Evolutionary conservation across 37 sponge, comb jelly and placozoan species (phyloP).

Genomic region (Ephydatia muelleri): DNA sequence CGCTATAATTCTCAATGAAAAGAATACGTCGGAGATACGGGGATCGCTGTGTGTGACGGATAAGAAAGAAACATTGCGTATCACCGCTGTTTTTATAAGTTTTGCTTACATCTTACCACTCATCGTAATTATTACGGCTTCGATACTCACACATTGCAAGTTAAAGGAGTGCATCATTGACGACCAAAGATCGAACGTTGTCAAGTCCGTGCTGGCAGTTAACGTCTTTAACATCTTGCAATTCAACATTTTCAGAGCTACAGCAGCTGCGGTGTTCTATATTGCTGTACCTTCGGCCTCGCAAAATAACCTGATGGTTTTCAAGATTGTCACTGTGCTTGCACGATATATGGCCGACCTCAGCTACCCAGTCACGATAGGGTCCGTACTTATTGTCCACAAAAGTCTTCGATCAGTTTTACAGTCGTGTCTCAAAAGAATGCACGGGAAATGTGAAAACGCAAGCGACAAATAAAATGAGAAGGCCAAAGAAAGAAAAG

Average conservation of each 20-base stretch:
- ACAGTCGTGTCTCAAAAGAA: too few species aligned
- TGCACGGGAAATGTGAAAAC: too few species aligned
- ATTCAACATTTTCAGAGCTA: not conserved
- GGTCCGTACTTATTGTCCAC: not conserved
- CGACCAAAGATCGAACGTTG: too few species aligned
- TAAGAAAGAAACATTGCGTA: not conserved
- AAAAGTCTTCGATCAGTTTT: not conserved
- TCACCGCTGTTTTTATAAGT: not conserved
- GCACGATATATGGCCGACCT: not conserved
- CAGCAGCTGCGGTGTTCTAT: not conserved
- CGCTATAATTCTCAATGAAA: not conserved
- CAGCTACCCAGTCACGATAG: not conserved
- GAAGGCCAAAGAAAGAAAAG: too few species aligned
- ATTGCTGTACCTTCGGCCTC: not conserved
- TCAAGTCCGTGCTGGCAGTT: not conserved
- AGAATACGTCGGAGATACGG: not conserved
- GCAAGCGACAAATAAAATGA: too few species aligned
- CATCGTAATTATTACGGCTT: not conserved
- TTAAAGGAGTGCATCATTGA: not conserved
- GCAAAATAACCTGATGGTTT: not conserved
- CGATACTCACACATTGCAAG: not conserved
- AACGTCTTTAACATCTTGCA: not conserved
- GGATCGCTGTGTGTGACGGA: not conserved
- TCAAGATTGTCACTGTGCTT: not conserved
- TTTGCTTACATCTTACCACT: not conserved